These are phyloP conservation scores for Microplitis deprimator DNA, from an alignment of 2,888 invertebrate genomes.

Conservation along the genomic window DNA sequence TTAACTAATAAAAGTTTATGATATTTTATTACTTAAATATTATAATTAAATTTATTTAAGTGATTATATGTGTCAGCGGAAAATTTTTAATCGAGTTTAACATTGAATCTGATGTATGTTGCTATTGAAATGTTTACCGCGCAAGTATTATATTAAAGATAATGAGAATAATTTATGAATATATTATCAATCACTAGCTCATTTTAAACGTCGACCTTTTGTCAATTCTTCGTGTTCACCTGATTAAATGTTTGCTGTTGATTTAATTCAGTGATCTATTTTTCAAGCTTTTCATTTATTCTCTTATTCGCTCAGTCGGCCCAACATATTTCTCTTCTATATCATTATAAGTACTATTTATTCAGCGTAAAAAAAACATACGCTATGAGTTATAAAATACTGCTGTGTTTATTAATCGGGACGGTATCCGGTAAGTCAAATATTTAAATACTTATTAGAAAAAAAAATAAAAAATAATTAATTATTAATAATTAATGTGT, in stretches of 20 bases:
- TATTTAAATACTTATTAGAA: background rate
- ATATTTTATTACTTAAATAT: background rate
- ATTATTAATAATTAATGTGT: background rate
- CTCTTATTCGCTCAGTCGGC: background rate
- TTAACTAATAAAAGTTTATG: background rate
- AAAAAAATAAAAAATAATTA: background rate
- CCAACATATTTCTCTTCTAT: background rate
- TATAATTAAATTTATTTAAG: background rate
- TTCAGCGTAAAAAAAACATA: background rate
- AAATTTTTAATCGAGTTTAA: too few species aligned
- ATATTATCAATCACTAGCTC: conserved; percentile 10
- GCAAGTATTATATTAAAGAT: background rate
- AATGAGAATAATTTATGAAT: background rate
- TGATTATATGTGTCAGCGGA: too few species aligned
- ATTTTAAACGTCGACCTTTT: background rate
- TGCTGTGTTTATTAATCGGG: conserved; percentile 5
- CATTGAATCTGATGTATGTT: too few species aligned
- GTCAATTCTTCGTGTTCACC: background rate
- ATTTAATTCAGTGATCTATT: background rate
- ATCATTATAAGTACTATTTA: background rate
- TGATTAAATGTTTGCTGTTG: background rate
- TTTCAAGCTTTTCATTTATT: background rate
- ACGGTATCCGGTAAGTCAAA: background rate
- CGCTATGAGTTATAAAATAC: background rate
- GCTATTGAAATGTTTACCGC: background rate